phyloP scores from a whole-genome alignment of 2,888 invertebrate genomes.

The Drosophila cognata region DNA sequence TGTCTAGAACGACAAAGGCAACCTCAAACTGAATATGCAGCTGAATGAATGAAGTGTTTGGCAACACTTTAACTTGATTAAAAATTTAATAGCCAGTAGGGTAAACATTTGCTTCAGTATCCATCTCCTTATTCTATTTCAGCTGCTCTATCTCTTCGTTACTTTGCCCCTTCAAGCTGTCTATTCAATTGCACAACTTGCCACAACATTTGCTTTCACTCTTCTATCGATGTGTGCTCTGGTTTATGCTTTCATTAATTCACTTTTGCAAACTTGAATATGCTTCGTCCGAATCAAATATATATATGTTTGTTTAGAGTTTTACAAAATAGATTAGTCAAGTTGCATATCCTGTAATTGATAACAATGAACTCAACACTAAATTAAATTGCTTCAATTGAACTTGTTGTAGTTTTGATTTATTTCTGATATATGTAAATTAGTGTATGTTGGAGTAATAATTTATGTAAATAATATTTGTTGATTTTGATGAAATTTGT shows the following conservation, averaged over 20 bases:
- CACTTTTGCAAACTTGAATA: conserved; percentile 13
- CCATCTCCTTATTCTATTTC: conserved; percentile 1
- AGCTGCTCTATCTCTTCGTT: background rate
- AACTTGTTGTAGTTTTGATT: background rate
- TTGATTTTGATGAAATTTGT: background rate
- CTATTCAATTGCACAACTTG: conserved; percentile 72
- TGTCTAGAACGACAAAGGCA: conserved; percentile 1
- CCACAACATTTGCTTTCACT: conserved; percentile 65
- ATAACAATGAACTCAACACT: background rate
- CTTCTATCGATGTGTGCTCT: background rate
- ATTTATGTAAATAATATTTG: background rate
- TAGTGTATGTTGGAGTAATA: background rate
- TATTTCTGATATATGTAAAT: background rate
- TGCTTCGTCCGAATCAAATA: background rate
- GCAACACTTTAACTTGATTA: conserved; percentile 81
- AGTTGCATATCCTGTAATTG: background rate
- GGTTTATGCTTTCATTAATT: conserved; percentile 55
- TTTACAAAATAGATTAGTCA: background rate
- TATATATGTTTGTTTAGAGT: background rate
- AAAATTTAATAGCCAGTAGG: conserved; percentile 77
- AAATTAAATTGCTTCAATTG: background rate
- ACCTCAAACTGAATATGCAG: conserved; percentile 20
- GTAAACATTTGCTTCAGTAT: conserved; percentile 57
- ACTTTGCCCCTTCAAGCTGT: conserved; percentile 37
- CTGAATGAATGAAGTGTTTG: conserved; percentile 74